Evolutionary conservation across 2,113 vertebrate species (phyloP).

Genomic region (Chrysochloris asiatica): DNA sequence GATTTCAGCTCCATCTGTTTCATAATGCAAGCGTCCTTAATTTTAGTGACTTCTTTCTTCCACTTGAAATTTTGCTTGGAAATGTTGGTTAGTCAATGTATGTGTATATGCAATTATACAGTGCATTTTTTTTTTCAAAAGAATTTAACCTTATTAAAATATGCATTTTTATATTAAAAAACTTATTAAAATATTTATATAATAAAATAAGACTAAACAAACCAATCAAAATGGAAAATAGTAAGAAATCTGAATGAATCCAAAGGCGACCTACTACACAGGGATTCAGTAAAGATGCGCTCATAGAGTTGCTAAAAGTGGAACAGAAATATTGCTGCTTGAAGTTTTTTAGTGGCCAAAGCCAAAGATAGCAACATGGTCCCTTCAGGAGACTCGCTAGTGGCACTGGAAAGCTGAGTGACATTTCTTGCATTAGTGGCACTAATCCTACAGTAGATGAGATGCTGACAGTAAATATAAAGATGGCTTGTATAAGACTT

Average conservation of each 20-base stretch:
- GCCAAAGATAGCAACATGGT: neutral
- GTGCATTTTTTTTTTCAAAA: neutral
- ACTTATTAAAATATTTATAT: neutral
- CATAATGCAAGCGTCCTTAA: neutral
- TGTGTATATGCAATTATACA: neutral
- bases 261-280: neutral
- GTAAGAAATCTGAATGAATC: neutral
- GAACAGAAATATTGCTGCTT: neutral
- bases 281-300: neutral
- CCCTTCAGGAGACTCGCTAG: neutral
- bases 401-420: neutral
- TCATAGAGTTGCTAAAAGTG: neutral
- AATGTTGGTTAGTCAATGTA: neutral
- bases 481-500: neutral
- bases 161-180: neutral
- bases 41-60: neutral
- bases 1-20: neutral
- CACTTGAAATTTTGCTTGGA: neutral
- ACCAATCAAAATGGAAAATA: neutral
- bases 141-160: neutral
- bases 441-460: neutral
- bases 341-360: neutral
- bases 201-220: neutral
- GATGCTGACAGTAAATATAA: slow-evolving; percentile 27
- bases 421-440: slow-evolving; percentile 12